These are phyloP conservation scores for Carlito syrichta DNA, from an alignment of 2,113 vertebrate species.

Conservation along the genomic window DNA sequence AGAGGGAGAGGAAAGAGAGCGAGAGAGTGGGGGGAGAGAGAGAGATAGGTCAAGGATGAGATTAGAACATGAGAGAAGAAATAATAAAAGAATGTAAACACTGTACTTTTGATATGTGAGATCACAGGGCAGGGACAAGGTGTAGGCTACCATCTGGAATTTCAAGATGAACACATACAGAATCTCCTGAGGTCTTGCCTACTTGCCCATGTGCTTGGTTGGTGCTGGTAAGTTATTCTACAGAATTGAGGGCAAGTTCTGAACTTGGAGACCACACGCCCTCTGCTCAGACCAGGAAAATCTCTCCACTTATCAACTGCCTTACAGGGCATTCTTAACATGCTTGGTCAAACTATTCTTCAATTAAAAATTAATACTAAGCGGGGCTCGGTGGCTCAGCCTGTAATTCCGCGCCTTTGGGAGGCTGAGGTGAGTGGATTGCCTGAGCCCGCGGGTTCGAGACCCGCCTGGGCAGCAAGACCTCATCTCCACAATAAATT, in stretches of 20 bases:
- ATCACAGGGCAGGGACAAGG: not conserved
- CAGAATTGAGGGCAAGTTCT: not conserved
- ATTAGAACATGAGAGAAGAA: not conserved
- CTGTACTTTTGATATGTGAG: not conserved
- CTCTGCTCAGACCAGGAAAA: not conserved
- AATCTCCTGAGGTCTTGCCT: not conserved
- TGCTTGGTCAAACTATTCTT: not conserved
- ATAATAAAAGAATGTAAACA: not conserved
- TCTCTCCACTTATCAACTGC: not conserved
- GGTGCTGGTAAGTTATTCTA: not conserved
- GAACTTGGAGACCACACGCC: not conserved
- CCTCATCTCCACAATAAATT: no score
- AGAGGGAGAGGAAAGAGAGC: not conserved
- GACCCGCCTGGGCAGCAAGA: no score
- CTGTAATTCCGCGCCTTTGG: no score
- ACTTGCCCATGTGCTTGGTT: not conserved
- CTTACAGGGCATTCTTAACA: not conserved
- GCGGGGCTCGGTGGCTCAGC: no score
- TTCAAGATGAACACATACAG: not conserved
- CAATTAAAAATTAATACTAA: not conserved
- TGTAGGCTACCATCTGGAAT: no score
- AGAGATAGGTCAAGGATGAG: not conserved
- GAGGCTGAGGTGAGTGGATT: no score
- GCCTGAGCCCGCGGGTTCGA: no score
- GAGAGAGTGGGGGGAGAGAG: not conserved